Evolutionary conservation across 2,797 vertebrate genomes (phyloP).

Genomic region (Notoglanidium macrostoma): DNA sequence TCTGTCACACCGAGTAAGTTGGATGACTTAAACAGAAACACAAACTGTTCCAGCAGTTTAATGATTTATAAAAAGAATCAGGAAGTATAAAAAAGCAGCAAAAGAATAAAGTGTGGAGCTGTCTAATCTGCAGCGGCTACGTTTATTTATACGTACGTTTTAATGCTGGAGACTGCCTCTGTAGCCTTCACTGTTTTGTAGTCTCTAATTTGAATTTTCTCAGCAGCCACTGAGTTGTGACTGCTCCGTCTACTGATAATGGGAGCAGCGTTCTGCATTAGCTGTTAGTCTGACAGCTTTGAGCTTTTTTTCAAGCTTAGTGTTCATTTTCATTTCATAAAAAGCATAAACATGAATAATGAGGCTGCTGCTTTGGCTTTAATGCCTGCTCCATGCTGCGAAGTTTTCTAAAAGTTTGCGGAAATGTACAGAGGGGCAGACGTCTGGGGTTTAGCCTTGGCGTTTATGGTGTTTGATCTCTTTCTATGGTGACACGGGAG

Average conservation of each 20-base stretch:
- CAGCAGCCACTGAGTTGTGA: neutral
- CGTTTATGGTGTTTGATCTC: neutral
- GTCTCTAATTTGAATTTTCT: neutral
- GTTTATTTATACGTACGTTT: neutral
- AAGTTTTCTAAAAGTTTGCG: neutral
- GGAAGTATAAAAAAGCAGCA: neutral
- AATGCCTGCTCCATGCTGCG: neutral
- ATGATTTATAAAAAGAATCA: neutral
- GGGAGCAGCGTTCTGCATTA: neutral
- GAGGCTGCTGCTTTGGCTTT: neutral
- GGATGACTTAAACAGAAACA: neutral
- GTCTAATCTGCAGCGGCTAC: too few species aligned
- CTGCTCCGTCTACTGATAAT: slow-evolving; percentile 8
- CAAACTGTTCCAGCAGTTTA: neutral
- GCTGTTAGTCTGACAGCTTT: neutral
- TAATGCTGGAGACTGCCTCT: neutral
- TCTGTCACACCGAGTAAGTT: neutral
- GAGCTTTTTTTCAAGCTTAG: neutral
- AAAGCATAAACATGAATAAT: neutral
- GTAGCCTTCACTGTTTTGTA: neutral
- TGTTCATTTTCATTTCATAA: slow-evolving; percentile 1
- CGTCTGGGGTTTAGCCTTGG: neutral
- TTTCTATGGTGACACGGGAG: neutral
- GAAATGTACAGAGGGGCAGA: neutral
- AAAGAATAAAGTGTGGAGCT: neutral